phyloP scores from a whole-genome alignment of 2,797 vertebrate genomes.

The Malurus leucopterus region DNA sequence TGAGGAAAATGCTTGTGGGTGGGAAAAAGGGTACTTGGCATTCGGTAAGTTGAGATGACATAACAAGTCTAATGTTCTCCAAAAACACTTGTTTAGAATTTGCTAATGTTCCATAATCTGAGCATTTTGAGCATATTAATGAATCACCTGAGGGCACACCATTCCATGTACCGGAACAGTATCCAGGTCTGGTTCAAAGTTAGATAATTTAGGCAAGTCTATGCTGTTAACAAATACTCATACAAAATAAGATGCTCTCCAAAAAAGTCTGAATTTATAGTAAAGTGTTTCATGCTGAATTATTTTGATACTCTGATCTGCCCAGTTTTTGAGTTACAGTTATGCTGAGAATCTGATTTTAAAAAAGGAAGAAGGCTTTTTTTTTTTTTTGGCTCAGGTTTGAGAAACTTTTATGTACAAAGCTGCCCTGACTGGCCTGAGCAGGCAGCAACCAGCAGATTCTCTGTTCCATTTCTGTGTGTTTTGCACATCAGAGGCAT shows the following conservation, averaged over 20 bases:
- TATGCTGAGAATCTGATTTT: not conserved
- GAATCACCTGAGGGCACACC: not conserved
- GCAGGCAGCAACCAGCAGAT: not conserved
- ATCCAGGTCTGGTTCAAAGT: not conserved
- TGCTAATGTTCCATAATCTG: not conserved
- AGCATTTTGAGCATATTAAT: not conserved
- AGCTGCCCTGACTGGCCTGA: not conserved
- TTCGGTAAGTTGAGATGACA: not conserved
- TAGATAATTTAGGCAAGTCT: not conserved
- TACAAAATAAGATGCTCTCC: not conserved
- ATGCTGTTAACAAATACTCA: not conserved
- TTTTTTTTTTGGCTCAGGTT: not conserved
- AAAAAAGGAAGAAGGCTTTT: not conserved
- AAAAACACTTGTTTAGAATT: not conserved
- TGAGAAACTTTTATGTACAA: not conserved
- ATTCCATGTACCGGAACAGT: not conserved
- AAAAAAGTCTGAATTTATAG: not conserved
- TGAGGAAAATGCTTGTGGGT: slow-evolving; percentile 19
- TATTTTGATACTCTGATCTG: not conserved
- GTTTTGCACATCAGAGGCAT: not conserved
- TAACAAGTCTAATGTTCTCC: not conserved
- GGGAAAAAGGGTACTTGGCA: slow-evolving; percentile 1
- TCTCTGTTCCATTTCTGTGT: not conserved
- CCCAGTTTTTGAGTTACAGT: not conserved
- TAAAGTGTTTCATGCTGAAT: not conserved